A percentile compares a stretch with the other conserved stretches of the same genome.
Conservation (phyloP, 2,888 invertebrate species). For the Calameuta filiformis region DNA sequence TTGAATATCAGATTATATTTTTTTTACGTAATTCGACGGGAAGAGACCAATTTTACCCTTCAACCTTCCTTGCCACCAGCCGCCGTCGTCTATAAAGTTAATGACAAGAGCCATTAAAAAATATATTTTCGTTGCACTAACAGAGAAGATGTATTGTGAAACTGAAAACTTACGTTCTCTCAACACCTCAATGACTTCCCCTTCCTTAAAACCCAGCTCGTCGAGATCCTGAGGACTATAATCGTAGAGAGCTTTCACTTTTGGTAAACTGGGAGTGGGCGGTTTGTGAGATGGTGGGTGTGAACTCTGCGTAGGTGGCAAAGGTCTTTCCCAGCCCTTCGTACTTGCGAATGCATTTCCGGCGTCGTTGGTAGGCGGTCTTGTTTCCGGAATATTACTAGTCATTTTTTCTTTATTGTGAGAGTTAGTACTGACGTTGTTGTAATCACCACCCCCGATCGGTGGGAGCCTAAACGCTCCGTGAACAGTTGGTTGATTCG, state of each 20-base stretch:
- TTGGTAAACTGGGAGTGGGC: slow-evolving; percentile 58
- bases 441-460: slow-evolving; percentile 29
- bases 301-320: slow-evolving; percentile 13
- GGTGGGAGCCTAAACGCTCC: slow-evolving; percentile 50
- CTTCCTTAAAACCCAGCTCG: slow-evolving; percentile 72
- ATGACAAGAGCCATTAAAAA: slow-evolving; percentile 21
- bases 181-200: slow-evolving; percentile 72
- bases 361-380: neutral
- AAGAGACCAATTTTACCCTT: slow-evolving; percentile 72
- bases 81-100: slow-evolving; percentile 69
- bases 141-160: neutral
- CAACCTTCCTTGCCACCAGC: slow-evolving; percentile 76
- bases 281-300: slow-evolving; percentile 65
- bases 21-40: slow-evolving; percentile 74
- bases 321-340: neutral
- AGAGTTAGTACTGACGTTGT: neutral
- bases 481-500: slow-evolving; percentile 62
- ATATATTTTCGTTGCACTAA: neutral
- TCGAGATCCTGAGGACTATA: slow-evolving; percentile 76
- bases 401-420: neutral
- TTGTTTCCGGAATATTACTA: neutral
- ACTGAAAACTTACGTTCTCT: slow-evolving; percentile 68
- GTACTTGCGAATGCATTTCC: neutral
- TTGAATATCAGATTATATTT: slow-evolving; percentile 40
- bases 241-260: slow-evolving; percentile 70